Evolutionary conservation across 2,797 vertebrate species (phyloP).

Genomic region (Helostoma temminkii): DNA sequence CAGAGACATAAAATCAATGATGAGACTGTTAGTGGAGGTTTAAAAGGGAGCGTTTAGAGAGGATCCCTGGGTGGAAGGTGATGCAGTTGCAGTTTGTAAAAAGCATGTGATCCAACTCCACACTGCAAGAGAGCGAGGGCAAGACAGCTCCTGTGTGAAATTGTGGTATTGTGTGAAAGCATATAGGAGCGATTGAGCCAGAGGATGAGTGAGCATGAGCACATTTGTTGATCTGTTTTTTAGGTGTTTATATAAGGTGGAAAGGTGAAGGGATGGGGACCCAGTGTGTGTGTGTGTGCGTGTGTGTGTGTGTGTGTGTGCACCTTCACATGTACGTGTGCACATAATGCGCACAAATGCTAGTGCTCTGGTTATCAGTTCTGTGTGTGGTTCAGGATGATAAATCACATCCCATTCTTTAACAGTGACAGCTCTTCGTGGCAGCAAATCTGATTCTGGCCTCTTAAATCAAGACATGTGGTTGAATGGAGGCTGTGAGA

Average conservation of each 20-base stretch:
- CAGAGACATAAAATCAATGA: conserved; percentile 87
- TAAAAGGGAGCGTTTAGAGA: conserved; percentile 84
- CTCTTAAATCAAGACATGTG: conserved; percentile 82
- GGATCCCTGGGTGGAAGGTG: conserved; percentile 85
- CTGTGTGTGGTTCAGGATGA: conserved; percentile 70
- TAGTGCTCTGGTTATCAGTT: conserved; percentile 70
- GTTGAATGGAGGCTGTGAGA: conserved; percentile 82
- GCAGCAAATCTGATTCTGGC: conserved; percentile 79
- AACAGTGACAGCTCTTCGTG: conserved; percentile 76
- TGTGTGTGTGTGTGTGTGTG: conserved; percentile 6
- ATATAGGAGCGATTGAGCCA: conserved; percentile 61
- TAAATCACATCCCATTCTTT: conserved; percentile 78
- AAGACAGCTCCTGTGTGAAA: conserved; percentile 56
- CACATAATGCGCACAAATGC: conserved; percentile 54
- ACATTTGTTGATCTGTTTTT: conserved; percentile 65
- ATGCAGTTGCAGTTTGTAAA: conserved; percentile 80
- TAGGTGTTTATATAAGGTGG: conserved; percentile 61
- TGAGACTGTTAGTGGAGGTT: conserved; percentile 86
- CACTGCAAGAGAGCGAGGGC: conserved; percentile 71
- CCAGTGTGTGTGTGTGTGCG: conserved; percentile 6
- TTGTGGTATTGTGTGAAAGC: conserved; percentile 51
- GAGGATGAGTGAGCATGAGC: conserved; percentile 60
- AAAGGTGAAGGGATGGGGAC: conserved; percentile 39
- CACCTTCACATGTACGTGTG: conserved; percentile 8
- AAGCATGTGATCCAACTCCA: conserved; percentile 80